Evolutionary conservation across 2,797 vertebrate genomes (phyloP).

Genomic region (Taeniopygia guttata): DNA sequence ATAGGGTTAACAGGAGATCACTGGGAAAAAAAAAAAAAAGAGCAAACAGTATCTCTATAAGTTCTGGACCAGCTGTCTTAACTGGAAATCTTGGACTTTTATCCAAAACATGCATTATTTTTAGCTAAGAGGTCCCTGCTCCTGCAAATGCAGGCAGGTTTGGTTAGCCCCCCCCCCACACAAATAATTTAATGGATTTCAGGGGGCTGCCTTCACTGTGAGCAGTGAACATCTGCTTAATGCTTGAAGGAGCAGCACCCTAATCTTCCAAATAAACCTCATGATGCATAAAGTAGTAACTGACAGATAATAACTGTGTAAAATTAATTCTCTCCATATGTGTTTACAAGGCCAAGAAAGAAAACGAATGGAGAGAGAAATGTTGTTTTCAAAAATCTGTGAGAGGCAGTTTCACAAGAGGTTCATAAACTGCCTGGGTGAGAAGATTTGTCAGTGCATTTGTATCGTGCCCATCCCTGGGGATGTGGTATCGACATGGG

Average conservation of each 20-base stretch:
- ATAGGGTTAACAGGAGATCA: neutral
- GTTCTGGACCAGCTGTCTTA: neutral
- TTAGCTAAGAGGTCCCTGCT: neutral
- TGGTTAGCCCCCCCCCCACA: constrained; percentile 5
- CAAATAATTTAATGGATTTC: neutral
- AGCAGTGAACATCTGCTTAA: constrained; percentile 24
- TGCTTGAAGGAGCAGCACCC: constrained; percentile 30
- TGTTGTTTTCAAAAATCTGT: neutral
- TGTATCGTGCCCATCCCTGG: neutral
- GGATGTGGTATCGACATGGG: too few species aligned
- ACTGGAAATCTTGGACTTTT: neutral
- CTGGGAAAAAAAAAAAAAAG: too few species aligned
- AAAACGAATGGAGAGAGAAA: neutral
- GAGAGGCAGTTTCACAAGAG: neutral
- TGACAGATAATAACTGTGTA: constrained; percentile 6
- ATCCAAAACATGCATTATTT: neutral
- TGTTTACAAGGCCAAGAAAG: neutral
- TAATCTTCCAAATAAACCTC: constrained; percentile 39
- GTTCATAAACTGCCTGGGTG: neutral
- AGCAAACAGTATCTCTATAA: neutral
- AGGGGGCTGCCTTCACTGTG: neutral
- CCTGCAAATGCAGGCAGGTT: neutral
- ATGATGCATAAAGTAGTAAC: neutral
- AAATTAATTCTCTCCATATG: constrained; percentile 15
- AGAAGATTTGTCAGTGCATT: neutral